Percentiles rank a stretch among this genome's conserved stretches.
Evolutionary conservation across 2,113 vertebrate genomes (phyloP).

Genomic region (Platysteira castanea): DNA sequence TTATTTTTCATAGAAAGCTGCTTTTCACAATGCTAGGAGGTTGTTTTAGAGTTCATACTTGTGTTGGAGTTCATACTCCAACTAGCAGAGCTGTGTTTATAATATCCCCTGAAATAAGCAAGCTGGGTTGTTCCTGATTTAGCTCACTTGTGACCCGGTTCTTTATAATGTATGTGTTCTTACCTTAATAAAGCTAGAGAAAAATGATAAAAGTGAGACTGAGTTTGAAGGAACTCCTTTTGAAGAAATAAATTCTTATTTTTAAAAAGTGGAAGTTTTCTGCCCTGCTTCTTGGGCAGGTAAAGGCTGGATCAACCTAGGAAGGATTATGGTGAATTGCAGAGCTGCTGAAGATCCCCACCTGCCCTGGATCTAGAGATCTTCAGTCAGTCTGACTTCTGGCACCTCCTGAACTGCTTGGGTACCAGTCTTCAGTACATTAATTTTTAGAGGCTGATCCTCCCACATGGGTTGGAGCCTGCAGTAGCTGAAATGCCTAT

Average conservation of each 20-base stretch:
- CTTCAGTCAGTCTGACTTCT: not conserved
- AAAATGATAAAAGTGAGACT: not conserved
- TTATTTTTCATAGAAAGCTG: not conserved
- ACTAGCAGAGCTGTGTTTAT: not conserved
- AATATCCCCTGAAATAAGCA: not conserved
- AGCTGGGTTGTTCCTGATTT: not conserved
- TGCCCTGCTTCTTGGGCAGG: not conserved
- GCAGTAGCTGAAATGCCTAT: not conserved
- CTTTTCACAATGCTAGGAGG: not conserved
- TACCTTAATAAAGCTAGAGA: not conserved
- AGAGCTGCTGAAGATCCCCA: not conserved
- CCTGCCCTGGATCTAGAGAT: not conserved
- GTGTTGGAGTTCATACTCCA: not conserved
- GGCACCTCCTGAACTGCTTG: not conserved
- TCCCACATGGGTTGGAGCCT: not conserved
- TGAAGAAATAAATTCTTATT: not conserved
- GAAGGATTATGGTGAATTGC: not conserved
- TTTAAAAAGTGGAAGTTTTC: not conserved
- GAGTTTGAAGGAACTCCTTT: not conserved
- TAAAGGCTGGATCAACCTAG: not conserved
- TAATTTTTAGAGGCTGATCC: not conserved
- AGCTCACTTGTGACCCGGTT: not conserved
- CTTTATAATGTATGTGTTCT: not conserved
- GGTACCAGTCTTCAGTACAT: not conserved
- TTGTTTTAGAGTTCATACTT: not conserved